phyloP scores from a whole-genome alignment of 2,888 invertebrate genomes.

The Muscina levida region DNA sequence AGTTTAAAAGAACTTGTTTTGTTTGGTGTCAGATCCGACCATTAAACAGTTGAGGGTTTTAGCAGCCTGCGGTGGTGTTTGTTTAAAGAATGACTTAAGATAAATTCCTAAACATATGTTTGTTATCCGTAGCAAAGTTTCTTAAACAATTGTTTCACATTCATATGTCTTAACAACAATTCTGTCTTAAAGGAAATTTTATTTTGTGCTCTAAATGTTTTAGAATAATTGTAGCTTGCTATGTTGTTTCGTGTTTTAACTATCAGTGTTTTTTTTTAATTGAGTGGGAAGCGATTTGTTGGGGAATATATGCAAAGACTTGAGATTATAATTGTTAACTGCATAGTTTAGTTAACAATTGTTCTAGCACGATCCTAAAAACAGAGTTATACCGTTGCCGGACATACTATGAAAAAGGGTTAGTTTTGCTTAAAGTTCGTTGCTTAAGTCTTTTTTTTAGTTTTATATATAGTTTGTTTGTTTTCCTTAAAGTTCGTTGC shows the following conservation, averaged over 20 bases:
- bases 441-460: not conserved
- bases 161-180: no score
- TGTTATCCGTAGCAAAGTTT: no score
- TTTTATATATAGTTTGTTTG: no score
- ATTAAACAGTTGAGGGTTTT: no score
- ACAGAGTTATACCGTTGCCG: conserved; percentile 14
- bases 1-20: conserved; percentile 13
- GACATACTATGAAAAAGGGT: not conserved
- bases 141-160: no score
- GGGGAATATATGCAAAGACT: conserved; percentile 36
- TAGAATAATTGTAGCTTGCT: not conserved
- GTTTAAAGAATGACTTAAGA: no score
- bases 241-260: not conserved
- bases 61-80: no score
- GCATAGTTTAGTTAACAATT: conserved; percentile 44
- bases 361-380: conserved; percentile 22
- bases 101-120: no score
- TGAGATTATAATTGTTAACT: conserved; percentile 59
- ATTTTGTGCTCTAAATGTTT: no score
- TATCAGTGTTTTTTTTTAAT: conserved; percentile 40
- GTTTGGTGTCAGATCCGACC: not conserved
- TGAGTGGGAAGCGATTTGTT: conserved; percentile 62
- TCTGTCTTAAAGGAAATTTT: not conserved
- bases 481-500: no score
- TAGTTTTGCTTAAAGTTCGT: not conserved